These are phyloP conservation scores for Scortum barcoo DNA, from an alignment of 2,113 vertebrate species.

Conservation along the genomic window DNA sequence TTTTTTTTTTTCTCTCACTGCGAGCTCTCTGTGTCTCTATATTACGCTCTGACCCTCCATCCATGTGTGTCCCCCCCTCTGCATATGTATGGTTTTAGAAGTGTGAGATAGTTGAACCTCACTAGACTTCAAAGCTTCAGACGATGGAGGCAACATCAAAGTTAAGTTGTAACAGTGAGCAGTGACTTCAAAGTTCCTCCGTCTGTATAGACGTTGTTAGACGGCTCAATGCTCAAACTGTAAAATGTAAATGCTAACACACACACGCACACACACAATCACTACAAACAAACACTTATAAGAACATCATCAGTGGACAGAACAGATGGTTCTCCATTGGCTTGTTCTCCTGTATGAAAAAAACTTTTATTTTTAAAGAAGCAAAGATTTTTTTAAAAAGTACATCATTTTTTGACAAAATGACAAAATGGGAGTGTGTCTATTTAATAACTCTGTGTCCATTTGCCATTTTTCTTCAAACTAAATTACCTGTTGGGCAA, in stretches of 20 bases:
- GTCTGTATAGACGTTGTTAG: conserved; percentile 21
- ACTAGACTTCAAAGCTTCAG: conserved; percentile 49
- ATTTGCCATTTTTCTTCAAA: background rate
- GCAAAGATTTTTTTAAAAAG: background rate
- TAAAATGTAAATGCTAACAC: conserved; percentile 28
- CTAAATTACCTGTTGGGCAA: background rate
- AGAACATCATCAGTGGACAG: background rate
- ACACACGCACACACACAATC: conserved; percentile 32
- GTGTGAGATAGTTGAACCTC: conserved; percentile 53
- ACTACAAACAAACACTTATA: background rate
- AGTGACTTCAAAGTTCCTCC: conserved; percentile 44
- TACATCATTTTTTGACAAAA: background rate
- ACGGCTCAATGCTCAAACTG: conserved; percentile 11
- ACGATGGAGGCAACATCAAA: conserved; percentile 62
- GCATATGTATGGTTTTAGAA: conserved; percentile 56
- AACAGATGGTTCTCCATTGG: conserved; percentile 24
- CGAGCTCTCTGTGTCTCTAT: conserved; percentile 19
- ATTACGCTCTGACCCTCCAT: conserved; percentile 3
- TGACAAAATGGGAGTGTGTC: background rate
- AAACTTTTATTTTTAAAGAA: background rate
- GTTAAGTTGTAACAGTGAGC: conserved; percentile 54
- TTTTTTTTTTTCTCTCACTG: conserved; percentile 10
- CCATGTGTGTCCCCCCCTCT: conserved; percentile 5
- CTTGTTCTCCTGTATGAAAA: background rate
- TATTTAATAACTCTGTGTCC: background rate